A percentile compares a stretch with the other conserved stretches of the same genome.
Evolutionary conservation across 2,113 vertebrate species (phyloP).

Genomic region (Pipra filicauda): DNA sequence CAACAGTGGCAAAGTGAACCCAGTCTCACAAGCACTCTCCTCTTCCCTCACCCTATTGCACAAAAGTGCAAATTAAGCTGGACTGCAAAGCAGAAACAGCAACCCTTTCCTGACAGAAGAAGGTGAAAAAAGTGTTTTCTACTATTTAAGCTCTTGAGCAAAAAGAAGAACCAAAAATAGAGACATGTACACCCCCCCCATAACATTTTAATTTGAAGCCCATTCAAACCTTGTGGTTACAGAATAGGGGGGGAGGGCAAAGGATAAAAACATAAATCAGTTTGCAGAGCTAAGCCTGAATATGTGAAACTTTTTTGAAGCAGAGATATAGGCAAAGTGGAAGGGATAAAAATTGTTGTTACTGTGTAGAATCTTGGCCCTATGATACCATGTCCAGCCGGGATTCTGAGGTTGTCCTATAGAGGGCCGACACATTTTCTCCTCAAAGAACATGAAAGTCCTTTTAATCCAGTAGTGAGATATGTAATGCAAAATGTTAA

Average conservation of each 20-base stretch:
- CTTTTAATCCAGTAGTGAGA: slow-evolving; percentile 12
- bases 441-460: slow-evolving; percentile 16
- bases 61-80: neutral
- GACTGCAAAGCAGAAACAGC: neutral
- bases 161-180: neutral
- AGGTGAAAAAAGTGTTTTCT: neutral
- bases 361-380: neutral
- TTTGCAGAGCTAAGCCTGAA: neutral
- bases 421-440: neutral
- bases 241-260: neutral
- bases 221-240: neutral
- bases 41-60: neutral
- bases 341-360: neutral
- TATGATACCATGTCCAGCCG: neutral
- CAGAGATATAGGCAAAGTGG: neutral
- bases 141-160: neutral
- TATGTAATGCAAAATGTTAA: slow-evolving; percentile 9
- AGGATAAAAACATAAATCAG: neutral
- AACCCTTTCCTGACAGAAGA: neutral
- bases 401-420: slow-evolving; percentile 8
- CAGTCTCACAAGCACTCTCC: neutral
- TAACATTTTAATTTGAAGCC: rapidly evolving
- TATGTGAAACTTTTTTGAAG: neutral
- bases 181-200: neutral
- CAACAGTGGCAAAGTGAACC: neutral